Conservation (phyloP, 2,113 vertebrate species). For the Sphyrna mokarran region DNA sequence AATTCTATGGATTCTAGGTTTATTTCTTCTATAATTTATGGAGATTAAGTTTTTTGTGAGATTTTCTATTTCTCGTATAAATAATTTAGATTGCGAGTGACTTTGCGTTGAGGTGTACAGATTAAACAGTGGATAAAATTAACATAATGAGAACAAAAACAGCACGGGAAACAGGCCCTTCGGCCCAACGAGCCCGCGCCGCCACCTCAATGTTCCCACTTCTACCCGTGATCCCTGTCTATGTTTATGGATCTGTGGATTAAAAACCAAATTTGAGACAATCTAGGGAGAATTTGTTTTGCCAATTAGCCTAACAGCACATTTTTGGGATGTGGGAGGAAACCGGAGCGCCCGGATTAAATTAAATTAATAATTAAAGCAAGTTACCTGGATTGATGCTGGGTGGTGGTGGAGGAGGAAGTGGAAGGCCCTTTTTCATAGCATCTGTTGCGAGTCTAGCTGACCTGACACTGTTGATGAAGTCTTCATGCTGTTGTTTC, state of each 20-base stretch:
- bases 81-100: not conserved
- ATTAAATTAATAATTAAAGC: too few species aligned
- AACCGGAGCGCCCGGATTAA: too few species aligned
- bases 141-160: too few species aligned
- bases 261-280: too few species aligned
- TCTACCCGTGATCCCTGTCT: too few species aligned
- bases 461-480: slow-evolving; percentile 46
- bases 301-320: too few species aligned
- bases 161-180: too few species aligned
- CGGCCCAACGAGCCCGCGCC: too few species aligned
- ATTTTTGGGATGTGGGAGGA: too few species aligned
- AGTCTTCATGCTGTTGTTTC: slow-evolving; percentile 53
- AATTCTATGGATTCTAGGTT: not conserved
- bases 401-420: slow-evolving; percentile 46
- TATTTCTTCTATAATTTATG: not conserved
- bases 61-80: not conserved
- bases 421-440: slow-evolving; percentile 46
- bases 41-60: not conserved
- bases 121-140: slow-evolving; percentile 37
- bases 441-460: slow-evolving; percentile 46
- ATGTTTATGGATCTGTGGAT: too few species aligned
- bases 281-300: too few species aligned
- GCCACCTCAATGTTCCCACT: too few species aligned
- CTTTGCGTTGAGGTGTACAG: not conserved
- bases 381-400: slow-evolving; percentile 49